These are phyloP conservation scores for Ridgeia piscesae DNA, from an alignment of 1,140 invertebrate genomes.

Conservation along the genomic window DNA sequence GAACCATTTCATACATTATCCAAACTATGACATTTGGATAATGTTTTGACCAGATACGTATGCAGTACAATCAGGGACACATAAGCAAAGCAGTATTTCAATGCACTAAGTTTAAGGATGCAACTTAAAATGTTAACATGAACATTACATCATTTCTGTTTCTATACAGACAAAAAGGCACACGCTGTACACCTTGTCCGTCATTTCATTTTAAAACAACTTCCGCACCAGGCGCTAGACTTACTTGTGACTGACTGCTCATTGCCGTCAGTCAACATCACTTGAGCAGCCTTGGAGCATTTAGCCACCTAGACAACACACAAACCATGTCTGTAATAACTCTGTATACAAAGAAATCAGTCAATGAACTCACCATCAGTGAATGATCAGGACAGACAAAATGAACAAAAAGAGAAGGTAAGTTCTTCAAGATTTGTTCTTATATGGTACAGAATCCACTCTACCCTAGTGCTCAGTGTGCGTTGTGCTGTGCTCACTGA, in stretches of 20 bases:
- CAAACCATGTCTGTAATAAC: not conserved
- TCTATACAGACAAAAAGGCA: not conserved
- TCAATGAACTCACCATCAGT: not conserved
- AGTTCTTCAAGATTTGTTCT: too few species aligned
- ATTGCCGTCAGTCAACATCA: not conserved
- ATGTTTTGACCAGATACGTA: not conserved
- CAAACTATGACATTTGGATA: not conserved
- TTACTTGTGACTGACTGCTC: not conserved
- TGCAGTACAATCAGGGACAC: not conserved
- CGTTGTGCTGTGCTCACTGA: too few species aligned
- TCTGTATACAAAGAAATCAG: not conserved
- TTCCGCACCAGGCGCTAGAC: not conserved
- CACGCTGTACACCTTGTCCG: not conserved
- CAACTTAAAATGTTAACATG: not conserved
- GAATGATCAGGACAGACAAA: not conserved
- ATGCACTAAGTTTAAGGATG: not conserved
- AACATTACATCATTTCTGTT: not conserved
- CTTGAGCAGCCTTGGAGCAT: constrained; percentile 45
- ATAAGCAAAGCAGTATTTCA: not conserved
- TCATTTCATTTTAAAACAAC: not conserved
- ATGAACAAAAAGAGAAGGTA: not conserved
- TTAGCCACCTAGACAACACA: constrained; percentile 44
- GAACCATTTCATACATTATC: not conserved
- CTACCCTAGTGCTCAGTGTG: too few species aligned
- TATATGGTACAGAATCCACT: too few species aligned